phyloP scores from a whole-genome alignment of 1,140 invertebrate species.

The Nephotettix cincticeps region DNA sequence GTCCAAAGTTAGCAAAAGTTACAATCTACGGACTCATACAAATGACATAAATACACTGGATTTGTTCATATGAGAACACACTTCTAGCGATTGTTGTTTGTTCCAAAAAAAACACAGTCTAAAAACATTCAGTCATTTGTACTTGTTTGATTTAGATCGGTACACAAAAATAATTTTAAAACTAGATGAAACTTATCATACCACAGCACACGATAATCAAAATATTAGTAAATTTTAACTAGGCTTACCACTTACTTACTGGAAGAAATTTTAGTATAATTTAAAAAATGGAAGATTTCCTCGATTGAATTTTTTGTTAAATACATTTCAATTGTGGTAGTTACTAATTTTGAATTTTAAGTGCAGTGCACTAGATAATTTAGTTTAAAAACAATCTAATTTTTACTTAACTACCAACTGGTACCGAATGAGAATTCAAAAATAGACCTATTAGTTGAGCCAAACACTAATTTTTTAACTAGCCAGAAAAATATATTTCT shows the following conservation, averaged over 20 bases:
- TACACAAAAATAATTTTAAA: conserved; percentile 26
- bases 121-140: conserved; percentile 29
- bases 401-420: not conserved
- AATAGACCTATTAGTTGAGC: conserved; percentile 16
- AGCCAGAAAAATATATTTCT: conserved; percentile 23
- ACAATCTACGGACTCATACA: conserved; percentile 14
- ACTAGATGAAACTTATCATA: conserved; percentile 20
- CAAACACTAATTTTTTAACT: conserved; percentile 21
- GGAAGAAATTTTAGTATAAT: conserved; percentile 21
- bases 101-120: conserved; percentile 21
- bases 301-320: conserved; percentile 16
- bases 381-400: not conserved
- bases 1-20: conserved; percentile 15
- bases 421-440: not conserved
- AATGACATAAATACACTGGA: conserved; percentile 16
- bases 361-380: too few relatives aligned
- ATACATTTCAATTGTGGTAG: not conserved
- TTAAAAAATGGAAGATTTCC: conserved; percentile 12
- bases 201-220: conserved; percentile 20
- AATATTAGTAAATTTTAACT: conserved; percentile 20
- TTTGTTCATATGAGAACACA: not conserved
- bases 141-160: conserved; percentile 22
- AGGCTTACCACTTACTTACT: conserved; percentile 23
- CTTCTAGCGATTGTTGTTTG: not conserved
- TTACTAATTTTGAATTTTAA: conserved; percentile 10